Evolutionary conservation across 2,888 invertebrate genomes (phyloP).

Genomic region (Eupithecia subumbrata): DNA sequence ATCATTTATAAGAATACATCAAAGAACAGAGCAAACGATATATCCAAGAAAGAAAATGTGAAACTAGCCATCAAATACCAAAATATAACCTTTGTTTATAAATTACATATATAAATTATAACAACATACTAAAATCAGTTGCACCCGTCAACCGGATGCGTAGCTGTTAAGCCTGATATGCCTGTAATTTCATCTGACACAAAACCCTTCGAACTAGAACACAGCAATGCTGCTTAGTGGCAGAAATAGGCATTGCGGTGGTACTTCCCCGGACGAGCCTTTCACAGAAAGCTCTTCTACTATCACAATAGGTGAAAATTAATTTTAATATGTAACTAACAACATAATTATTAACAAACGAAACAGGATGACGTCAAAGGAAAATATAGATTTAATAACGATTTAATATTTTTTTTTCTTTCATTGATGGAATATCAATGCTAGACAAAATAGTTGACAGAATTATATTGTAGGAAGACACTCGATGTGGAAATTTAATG

Average conservation of each 20-base stretch:
- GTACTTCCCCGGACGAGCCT: conserved; percentile 4
- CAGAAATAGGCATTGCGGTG: neutral
- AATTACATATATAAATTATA: neutral
- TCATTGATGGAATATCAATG: no score
- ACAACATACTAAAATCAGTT: neutral
- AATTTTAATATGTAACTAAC: neutral
- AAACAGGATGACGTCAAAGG: neutral
- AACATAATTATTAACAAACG: neutral
- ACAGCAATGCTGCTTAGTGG: neutral
- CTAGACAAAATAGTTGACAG: neutral
- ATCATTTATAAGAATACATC: neutral
- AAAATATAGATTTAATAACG: neutral
- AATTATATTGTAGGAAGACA: neutral
- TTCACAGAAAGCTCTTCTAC: neutral
- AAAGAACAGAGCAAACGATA: neutral
- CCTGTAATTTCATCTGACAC: neutral
- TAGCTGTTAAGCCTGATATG: neutral
- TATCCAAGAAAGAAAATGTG: neutral
- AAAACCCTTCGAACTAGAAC: neutral
- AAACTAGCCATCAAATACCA: no score
- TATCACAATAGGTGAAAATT: neutral
- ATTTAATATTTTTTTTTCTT: no score
- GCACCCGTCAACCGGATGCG: neutral
- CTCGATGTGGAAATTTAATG: neutral
- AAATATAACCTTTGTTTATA: no score